These are phyloP conservation scores for Pseudomyrmex cubaensis DNA, from an alignment of 1,140 invertebrate species.

Conservation along the genomic window DNA sequence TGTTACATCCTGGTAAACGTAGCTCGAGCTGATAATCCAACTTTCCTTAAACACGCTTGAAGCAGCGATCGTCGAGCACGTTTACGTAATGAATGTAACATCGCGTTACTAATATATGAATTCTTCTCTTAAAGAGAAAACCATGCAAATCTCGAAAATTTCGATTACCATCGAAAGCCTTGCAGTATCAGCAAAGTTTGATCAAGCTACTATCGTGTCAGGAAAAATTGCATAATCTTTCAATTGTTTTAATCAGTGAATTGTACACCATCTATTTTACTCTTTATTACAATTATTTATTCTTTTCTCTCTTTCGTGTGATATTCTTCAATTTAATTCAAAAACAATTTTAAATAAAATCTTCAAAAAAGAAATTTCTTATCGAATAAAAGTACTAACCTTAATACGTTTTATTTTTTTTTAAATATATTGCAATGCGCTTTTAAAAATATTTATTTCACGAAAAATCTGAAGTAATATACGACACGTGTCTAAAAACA, in stretches of 20 bases:
- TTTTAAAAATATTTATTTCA: no score
- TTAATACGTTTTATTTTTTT: no score
- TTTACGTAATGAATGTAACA: slow-evolving; percentile 51
- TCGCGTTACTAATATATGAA: slow-evolving; percentile 49
- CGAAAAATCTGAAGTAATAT: no score
- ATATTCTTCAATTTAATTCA: neutral
- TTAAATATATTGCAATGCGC: no score
- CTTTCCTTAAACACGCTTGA: slow-evolving; percentile 46
- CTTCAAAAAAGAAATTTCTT: neutral
- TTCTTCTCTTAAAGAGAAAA: slow-evolving; percentile 11
- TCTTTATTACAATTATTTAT: neutral
- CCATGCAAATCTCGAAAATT: slow-evolving; percentile 29
- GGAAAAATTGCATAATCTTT: slow-evolving; percentile 3
- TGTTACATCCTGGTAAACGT: slow-evolving; percentile 35
- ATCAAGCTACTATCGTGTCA: neutral
- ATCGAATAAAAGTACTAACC: neutral
- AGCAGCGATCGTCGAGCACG: slow-evolving; percentile 34
- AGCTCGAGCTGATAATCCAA: slow-evolving; percentile 19
- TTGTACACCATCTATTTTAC: neutral
- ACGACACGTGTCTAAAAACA: slow-evolving; percentile 3
- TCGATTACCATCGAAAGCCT: slow-evolving; percentile 19
- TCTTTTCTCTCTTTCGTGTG: neutral
- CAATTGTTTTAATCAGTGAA: neutral
- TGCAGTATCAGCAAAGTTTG: slow-evolving; percentile 11
- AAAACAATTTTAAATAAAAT: neutral